phyloP scores from a whole-genome alignment of 1,140 invertebrate genomes.

The Wiebesia pumilae region DNA sequence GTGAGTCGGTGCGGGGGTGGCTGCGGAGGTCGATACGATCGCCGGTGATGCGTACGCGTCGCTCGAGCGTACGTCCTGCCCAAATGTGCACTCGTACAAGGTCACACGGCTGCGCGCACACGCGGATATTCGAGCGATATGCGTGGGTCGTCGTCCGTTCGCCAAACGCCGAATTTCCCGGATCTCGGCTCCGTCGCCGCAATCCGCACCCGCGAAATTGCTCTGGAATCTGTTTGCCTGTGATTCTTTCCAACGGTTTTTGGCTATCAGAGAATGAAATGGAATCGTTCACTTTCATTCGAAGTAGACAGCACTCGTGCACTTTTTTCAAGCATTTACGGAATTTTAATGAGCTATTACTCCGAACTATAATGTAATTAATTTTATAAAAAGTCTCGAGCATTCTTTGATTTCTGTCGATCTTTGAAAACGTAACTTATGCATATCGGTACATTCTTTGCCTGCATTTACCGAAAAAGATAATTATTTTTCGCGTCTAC shows the following conservation, averaged over 20 bases:
- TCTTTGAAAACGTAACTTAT: too few species aligned
- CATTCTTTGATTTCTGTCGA: too few species aligned
- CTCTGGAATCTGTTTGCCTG: neutral
- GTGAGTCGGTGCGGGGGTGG: constrained; percentile 18
- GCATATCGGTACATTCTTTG: too few species aligned
- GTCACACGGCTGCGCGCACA: constrained; percentile 67
- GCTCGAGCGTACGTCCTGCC: constrained; percentile 62
- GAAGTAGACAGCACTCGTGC: too few species aligned
- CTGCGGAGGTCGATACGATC: constrained; percentile 58
- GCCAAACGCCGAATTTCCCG: constrained; percentile 39
- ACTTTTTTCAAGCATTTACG: too few species aligned
- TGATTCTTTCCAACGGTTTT: constrained; percentile 25
- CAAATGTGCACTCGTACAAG: constrained; percentile 62
- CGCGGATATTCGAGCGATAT: constrained; percentile 67
- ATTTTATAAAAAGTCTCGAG: too few species aligned
- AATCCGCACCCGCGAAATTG: neutral
- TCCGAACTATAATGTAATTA: too few species aligned
- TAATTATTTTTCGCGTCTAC: too few species aligned
- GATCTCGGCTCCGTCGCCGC: neutral
- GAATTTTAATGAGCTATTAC: too few species aligned
- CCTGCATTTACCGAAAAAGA: too few species aligned
- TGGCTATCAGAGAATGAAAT: neutral
- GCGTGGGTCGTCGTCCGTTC: constrained; percentile 47
- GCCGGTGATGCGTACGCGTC: neutral
- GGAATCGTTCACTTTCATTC: too few species aligned